Conservation (phyloP, 2,113 vertebrate species). For the Atherinomorus stipes region DNA sequence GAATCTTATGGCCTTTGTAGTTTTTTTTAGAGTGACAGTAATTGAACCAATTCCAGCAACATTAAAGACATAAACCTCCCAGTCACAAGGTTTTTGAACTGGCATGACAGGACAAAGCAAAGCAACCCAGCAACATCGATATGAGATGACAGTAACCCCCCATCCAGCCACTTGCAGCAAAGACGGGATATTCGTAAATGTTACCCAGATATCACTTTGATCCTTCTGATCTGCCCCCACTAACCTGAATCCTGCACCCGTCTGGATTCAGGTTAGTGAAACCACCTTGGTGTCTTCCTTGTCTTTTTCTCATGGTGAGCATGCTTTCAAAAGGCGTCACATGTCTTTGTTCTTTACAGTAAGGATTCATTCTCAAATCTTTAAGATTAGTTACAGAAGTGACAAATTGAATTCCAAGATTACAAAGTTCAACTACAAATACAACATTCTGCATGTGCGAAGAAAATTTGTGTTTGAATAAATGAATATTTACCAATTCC, state of each 20-base stretch:
- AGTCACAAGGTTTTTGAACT: conserved; percentile 50
- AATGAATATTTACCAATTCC: background rate
- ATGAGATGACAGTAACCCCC: conserved; percentile 58
- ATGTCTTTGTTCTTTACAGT: background rate
- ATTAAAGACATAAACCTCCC: conserved; percentile 70
- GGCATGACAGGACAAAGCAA: conserved; percentile 61
- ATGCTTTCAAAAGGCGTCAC: background rate
- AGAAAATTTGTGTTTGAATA: background rate
- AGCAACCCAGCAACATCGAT: conserved; percentile 23
- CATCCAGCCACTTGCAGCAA: conserved; percentile 30
- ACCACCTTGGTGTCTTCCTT: background rate
- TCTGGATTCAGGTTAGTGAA: conserved; percentile 8
- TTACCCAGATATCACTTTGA: conserved; percentile 50
- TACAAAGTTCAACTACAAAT: background rate
- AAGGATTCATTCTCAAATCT: background rate
- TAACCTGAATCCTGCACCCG: background rate
- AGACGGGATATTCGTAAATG: conserved; percentile 8
- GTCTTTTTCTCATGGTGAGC: background rate
- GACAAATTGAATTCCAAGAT: background rate
- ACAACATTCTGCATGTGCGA: background rate
- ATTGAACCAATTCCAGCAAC: conserved; percentile 70
- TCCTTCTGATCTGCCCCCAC: conserved; percentile 33
- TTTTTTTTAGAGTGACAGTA: conserved; percentile 71
- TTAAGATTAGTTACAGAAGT: background rate
- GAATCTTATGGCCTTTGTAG: conserved; percentile 71